Evolutionary conservation across 2,888 invertebrate genomes (phyloP), one percentile per base, ranked within the genome.

Genomic region (Aromia moschata): DNA sequence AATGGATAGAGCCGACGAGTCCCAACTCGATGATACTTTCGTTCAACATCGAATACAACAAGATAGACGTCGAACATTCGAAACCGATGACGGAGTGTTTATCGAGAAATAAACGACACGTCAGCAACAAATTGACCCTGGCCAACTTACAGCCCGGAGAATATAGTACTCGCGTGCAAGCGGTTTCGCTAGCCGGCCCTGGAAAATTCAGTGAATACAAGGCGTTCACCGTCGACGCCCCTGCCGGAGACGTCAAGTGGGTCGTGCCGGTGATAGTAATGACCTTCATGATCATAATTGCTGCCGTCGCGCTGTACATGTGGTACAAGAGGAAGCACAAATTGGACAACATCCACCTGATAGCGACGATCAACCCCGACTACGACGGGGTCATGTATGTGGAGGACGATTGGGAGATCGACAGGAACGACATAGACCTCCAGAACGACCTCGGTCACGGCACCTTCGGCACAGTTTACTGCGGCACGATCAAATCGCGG

Each of bases 401-500:
- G 25, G 84, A 85, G 12, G 91, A 92, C 72, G 86, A 87, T 58
- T 92, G 91, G 90, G 91, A 92, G 77, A 84, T 90, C 17, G 80
- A 83, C 0, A 75, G 88, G 16, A 84, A 84, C 2, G 85, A 86
- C 66, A 80, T 92, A 1, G 81, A 83, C 44, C 53, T 74, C 11
- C 65, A 83, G 2, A 78, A 82, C 41, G 82, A 82, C 55, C 79
- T 91, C 11, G 92, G 91, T 0, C 83, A 87, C 61, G 92, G 92
- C 1, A 87, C 89, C 2, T 92, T 92, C 77, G 92, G 92, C 1
- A 87, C 86, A 82, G 91, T 92, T 0, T 87, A 86, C 70, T 84
- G 84, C 67, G 91, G 90, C 0, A 72, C 82, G 2, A 77, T 84
- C 2, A 81, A 72, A 74, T 83, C 75, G 2, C 74, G 70, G 56